phyloP scores from a whole-genome alignment of 2,113 vertebrate species.

The Coptodon rendalli region DNA sequence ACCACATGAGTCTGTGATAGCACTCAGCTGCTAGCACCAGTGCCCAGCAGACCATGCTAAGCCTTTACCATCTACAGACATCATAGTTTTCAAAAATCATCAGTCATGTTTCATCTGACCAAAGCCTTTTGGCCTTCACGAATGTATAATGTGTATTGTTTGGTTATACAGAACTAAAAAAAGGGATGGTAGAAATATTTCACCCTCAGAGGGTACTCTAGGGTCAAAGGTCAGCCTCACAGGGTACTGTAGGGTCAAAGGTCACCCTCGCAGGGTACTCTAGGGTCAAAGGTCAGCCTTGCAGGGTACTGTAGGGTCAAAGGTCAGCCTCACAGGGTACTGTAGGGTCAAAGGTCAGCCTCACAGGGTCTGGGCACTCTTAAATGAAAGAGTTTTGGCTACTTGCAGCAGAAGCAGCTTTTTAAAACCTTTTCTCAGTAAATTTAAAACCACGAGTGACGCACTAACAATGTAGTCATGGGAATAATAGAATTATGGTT shows the following conservation, averaged over 20 bases:
- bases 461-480: neutral
- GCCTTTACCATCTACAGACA: neutral
- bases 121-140: neutral
- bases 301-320: accelerated
- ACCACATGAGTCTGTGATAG: neutral
- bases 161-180: neutral
- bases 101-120: neutral
- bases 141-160: accelerated
- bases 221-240: too few species aligned
- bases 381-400: neutral
- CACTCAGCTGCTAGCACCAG: neutral
- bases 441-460: neutral
- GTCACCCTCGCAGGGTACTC: accelerated
- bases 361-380: neutral
- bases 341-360: accelerated
- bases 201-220: neutral
- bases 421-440: neutral
- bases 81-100: neutral
- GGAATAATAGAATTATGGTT: neutral
- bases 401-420: neutral
- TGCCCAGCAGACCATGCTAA: neutral
- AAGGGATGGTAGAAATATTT: neutral
- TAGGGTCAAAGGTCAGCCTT: accelerated
- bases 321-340: accelerated
- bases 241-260: accelerated